These are phyloP conservation scores for Todiramphus saurophagus DNA, from an alignment of 2,113 vertebrate species.

Conservation along the genomic window DNA sequence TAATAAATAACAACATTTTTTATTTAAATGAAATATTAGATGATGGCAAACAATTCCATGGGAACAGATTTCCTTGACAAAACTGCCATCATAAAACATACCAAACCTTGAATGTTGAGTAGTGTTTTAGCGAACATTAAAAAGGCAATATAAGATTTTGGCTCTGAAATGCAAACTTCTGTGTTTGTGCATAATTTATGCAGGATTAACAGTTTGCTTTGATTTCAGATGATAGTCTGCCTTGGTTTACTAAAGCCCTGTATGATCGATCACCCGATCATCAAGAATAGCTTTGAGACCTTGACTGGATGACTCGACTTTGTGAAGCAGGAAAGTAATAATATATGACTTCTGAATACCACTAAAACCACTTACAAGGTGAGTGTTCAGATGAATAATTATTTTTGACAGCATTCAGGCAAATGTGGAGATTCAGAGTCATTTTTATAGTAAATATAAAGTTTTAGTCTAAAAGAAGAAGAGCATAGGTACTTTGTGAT, in stretches of 20 bases:
- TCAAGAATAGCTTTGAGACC: background rate
- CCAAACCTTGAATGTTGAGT: background rate
- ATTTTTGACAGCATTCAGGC: background rate
- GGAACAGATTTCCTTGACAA: background rate
- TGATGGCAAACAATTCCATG: background rate
- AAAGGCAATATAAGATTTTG: background rate
- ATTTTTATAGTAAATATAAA: background rate
- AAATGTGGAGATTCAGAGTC: background rate
- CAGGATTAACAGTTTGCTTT: background rate
- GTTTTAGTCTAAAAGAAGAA: background rate
- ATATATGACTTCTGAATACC: background rate
- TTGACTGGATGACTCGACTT: accelerated
- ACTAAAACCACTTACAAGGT: background rate
- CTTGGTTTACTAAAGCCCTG: background rate
- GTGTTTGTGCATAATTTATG: background rate
- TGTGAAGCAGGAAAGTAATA: background rate
- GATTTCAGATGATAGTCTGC: background rate
- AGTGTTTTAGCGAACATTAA: background rate
- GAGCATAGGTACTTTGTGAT: background rate
- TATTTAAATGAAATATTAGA: background rate
- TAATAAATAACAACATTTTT: background rate
- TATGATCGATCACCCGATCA: background rate
- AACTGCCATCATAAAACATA: background rate
- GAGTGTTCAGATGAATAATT: background rate
- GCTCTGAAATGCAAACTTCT: background rate